Evolutionary conservation across 2,113 vertebrate species (phyloP).

Genomic region (Rhinopomastus cyanomelas): DNA sequence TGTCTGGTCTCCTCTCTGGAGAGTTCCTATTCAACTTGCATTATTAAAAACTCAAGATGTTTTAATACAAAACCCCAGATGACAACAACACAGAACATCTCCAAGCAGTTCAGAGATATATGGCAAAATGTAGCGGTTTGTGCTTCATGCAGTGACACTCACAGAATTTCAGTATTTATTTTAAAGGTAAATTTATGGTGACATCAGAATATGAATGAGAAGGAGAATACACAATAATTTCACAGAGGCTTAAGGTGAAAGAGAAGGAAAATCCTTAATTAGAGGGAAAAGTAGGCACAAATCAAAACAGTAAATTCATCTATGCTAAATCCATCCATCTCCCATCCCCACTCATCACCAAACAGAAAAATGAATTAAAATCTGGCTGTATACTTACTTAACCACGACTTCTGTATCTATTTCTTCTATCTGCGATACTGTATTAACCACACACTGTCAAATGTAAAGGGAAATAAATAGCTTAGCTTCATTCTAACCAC

Average conservation of each 20-base stretch:
- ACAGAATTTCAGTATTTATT: neutral
- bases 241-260: neutral
- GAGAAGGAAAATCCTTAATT: neutral
- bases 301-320: neutral
- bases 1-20: neutral
- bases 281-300: neutral
- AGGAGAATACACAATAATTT: neutral
- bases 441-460: constrained; percentile 87
- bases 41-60: accelerated
- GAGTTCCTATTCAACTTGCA: neutral
- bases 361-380: neutral
- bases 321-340: neutral
- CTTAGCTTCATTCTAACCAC: constrained; percentile 53
- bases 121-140: neutral
- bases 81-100: neutral
- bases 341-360: neutral
- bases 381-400: constrained; percentile 85
- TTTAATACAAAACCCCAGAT: neutral
- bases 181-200: neutral
- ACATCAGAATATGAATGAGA: neutral
- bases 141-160: neutral
- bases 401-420: constrained; percentile 87
- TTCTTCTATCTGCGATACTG: constrained; percentile 88
- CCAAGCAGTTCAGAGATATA: neutral
- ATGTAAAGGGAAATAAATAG: constrained; percentile 49